phyloP scores from a whole-genome alignment of 2,888 invertebrate species.

The Dilophus febrilis region DNA sequence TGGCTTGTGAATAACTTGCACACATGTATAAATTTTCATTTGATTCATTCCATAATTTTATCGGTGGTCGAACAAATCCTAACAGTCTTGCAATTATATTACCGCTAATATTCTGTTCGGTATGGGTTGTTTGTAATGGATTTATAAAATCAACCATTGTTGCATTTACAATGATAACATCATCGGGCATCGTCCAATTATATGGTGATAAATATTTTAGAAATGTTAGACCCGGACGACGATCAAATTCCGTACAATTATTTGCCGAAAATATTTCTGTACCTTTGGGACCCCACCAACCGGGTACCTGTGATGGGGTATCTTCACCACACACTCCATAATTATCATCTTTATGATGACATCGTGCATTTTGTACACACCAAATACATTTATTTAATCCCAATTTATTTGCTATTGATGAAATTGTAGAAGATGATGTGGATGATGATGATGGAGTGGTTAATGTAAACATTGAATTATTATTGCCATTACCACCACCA shows the following conservation, averaged over 20 bases:
- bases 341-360: slow-evolving; percentile 68
- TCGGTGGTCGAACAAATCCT: slow-evolving; percentile 68
- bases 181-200: slow-evolving; percentile 77
- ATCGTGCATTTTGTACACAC: slow-evolving; percentile 85
- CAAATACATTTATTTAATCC: slow-evolving; percentile 71
- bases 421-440: slow-evolving; percentile 27
- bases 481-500: slow-evolving; percentile 23
- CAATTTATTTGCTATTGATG: slow-evolving; percentile 57
- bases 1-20: slow-evolving; percentile 58
- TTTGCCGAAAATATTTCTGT: slow-evolving; percentile 55
- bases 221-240: slow-evolving; percentile 75
- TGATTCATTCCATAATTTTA: slow-evolving; percentile 45
- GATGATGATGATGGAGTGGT: slow-evolving; percentile 33
- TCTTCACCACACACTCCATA: slow-evolving; percentile 70
- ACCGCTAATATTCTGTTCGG: slow-evolving; percentile 49
- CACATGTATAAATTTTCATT: slow-evolving; percentile 58
- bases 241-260: slow-evolving; percentile 61
- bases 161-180: slow-evolving; percentile 69
- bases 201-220: slow-evolving; percentile 76
- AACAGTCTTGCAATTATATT: slow-evolving; percentile 58
- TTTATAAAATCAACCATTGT: slow-evolving; percentile 69
- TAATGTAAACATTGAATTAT: slow-evolving; percentile 14
- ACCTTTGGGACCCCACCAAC: slow-evolving; percentile 83
- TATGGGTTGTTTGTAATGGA: slow-evolving; percentile 42
- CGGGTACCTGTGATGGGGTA: slow-evolving; percentile 61